These are phyloP conservation scores for Tipula vernalis DNA, from an alignment of 2,888 invertebrate species.

Conservation along the genomic window DNA sequence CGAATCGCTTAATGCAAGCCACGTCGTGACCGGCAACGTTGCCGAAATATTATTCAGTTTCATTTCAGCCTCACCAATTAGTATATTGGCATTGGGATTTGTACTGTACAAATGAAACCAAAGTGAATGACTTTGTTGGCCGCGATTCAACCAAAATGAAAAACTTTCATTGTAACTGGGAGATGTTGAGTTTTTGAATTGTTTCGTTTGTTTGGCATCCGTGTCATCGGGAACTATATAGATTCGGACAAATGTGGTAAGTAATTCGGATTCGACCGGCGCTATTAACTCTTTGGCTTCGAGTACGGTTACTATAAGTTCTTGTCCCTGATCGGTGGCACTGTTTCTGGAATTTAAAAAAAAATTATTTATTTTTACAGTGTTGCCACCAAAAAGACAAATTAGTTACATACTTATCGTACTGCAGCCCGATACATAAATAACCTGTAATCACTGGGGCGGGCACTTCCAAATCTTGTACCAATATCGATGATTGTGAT, in stretches of 20 bases:
- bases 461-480: constrained; percentile 56
- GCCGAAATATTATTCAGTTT: constrained; percentile 46
- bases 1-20: constrained; percentile 63
- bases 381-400: too few relatives aligned
- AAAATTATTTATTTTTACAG: background rate
- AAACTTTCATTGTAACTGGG: constrained; percentile 71
- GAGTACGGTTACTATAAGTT: constrained; percentile 50
- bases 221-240: constrained; percentile 59
- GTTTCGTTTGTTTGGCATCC: constrained; percentile 53
- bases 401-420: constrained; percentile 48
- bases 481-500: constrained; percentile 61
- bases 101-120: constrained; percentile 58
- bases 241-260: constrained; percentile 65
- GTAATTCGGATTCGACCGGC: constrained; percentile 42
- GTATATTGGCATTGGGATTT: constrained; percentile 43
- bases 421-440: constrained; percentile 62
- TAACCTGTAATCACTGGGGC: constrained; percentile 59
- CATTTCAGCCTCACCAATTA: constrained; percentile 55
- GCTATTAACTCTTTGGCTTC: constrained; percentile 62
- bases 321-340: constrained; percentile 28
- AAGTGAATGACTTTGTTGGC: constrained; percentile 44
- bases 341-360: constrained; percentile 22
- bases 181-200: constrained; percentile 49
- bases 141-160: constrained; percentile 48
- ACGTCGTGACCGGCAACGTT: constrained; percentile 60